Evolutionary conservation across 1,140 invertebrate genomes (phyloP).

Genomic region (Eueides isabella): DNA sequence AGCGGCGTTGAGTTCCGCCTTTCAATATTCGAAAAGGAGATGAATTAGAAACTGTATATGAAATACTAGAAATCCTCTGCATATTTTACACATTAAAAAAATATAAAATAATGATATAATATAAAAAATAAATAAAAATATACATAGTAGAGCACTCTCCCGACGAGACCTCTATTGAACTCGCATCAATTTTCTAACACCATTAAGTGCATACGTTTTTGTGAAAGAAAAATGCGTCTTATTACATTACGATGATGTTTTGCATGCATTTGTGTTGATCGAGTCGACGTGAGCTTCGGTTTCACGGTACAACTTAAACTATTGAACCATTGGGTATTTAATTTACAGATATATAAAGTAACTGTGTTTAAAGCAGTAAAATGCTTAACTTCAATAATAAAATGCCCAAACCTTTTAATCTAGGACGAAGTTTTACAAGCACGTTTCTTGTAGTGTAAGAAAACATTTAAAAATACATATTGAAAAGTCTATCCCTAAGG

Average conservation of each 20-base stretch:
- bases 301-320: constrained; percentile 31
- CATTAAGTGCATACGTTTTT: constrained; percentile 71
- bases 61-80: too few relatives aligned
- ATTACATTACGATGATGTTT: constrained; percentile 74
- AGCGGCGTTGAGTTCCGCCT: too few relatives aligned
- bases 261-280: constrained; percentile 58
- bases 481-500: neutral
- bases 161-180: constrained; percentile 30
- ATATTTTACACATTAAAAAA: too few relatives aligned
- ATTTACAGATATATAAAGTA: constrained; percentile 2
- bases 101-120: too few relatives aligned
- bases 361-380: neutral
- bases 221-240: constrained; percentile 76
- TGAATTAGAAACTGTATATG: too few relatives aligned
- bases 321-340: constrained; percentile 7
- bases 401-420: too few relatives aligned
- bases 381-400: neutral
- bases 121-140: neutral
- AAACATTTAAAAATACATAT: neutral
- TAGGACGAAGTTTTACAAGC: too few relatives aligned
- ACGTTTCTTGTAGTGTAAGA: too few relatives aligned
- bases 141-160: constrained; percentile 45
- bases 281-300: constrained; percentile 43
- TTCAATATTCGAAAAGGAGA: too few relatives aligned
- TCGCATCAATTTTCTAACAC: constrained; percentile 73